Base-by-base conservation (phyloP, 1,140 invertebrate genomes). In the Leptinotarsa defecta region DNA sequence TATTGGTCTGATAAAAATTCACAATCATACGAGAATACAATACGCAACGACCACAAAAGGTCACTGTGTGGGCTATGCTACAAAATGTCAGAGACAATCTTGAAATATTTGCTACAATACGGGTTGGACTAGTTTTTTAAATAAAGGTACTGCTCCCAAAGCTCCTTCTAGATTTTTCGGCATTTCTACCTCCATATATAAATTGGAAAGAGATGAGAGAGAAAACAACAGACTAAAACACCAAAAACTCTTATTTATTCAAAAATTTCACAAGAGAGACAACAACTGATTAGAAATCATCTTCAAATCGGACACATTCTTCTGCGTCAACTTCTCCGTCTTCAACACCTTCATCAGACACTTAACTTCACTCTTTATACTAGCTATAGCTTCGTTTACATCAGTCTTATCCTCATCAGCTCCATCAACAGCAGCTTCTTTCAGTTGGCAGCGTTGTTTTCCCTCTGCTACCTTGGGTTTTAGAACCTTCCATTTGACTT, bases 271-370 rank as follows among this genome's bases (percentile, higher is more conserved):
- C 17, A 74, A n/a, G n/a, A 74, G 49, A 13, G 73, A 74, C 48
- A 62, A 74, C 48, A 74, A 74, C 34, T 70, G 73, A 52, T 63
- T 74, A 1, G 49, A 19, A 57, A 74, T 34, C 17, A 68, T 61
- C 48, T 68, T 68, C 15, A 74, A 27, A 68, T 74, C 73, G 19
- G 73, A 68, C 17, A 57, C 65, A 69, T 74, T 74, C 67, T 74
- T 74, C 19, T 27, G 19, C 52, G 73, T 68, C 73, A 74, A 57
- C 43, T 74, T 74, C 19, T 74, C 73, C 20, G 73, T 74, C 19
- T 74, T 74, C 17, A 69, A 61, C 1, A 68, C 52, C 6, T 61
- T 74, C 67, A 62, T 34, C 27, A 74, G 24, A 70, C 49, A 68
- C 49, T 74, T 74, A 11, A 74, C 65, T 69, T 74, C 73, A 1